Base-by-base conservation (phyloP, 2,888 invertebrate species). In the Nysson spinosus region DNA sequence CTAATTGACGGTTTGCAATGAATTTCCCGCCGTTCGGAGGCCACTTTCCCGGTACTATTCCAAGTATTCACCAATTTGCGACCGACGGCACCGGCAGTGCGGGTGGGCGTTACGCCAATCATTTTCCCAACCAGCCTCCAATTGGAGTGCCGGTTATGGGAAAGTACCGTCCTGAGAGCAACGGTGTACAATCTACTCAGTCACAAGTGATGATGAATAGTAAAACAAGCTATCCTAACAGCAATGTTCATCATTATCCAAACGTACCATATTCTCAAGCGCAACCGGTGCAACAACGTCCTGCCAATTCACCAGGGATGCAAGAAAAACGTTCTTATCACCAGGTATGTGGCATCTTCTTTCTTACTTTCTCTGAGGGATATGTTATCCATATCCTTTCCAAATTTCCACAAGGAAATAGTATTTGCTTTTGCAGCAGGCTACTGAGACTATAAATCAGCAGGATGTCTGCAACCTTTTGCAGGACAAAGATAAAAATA, bases 11-110 rank as follows among this genome's bases (percentile, higher is more conserved):
- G 73, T 78, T 76, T 76, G 81, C 83, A 83, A 95, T 95, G 95
- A 95, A 95, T 90, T 95, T 95, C 89, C 92, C 95, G 82, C 94
- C 95, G 74, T 95, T 95, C 87, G 93, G 94, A 80, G 92, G 93
- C 80, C 95, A 92, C 88, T 94, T 93, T 85, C 93, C 93, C 78
- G 91, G 92, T 74, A 90, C 93, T 77, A 91, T 95, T 77, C 94
- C 95, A 72, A 92, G 93, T 60, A 94, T 95, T 84, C 94, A 95
- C 87, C 95, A 95, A 88, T 95, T 95, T 87, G 91, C 93, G 26
- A 93, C 95, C 67, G 93, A 94, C 77, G 82, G 87, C 69, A 82
- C 86, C 62, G 84, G 86, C 44, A 83, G 85, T 75, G 85, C 85
- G 40, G 81, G 85, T 55, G 81, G 85, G 46, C 84, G 87, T 30